Conservation (phyloP, 1,140 invertebrate genomes). For the Procambarus virginalis region DNA sequence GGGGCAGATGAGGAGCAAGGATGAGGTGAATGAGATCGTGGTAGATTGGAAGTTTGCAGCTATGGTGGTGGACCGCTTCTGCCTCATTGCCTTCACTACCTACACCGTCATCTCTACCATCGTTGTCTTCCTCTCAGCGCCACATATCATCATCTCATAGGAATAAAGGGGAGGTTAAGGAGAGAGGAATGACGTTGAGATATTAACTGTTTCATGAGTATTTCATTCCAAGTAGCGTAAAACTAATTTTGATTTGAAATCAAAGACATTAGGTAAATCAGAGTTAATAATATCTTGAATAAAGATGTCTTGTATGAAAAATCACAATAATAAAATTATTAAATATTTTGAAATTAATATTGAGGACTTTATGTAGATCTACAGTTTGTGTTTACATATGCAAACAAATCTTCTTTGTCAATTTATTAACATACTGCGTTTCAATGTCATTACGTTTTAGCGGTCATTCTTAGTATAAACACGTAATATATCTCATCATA, state of each 20-base stretch:
- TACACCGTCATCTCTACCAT: slow-evolving; percentile 97
- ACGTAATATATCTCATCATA: not conserved
- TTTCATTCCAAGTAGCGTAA: slow-evolving; percentile 32
- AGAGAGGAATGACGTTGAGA: slow-evolving; percentile 1
- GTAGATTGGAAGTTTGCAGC: slow-evolving; percentile 99
- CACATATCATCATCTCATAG: slow-evolving; percentile 89
- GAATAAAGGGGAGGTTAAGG: not conserved
- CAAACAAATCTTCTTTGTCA: too few species aligned
- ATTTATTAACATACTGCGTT: too few species aligned
- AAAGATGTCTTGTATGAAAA: too few species aligned
- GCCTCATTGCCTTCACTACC: slow-evolving; percentile 96
- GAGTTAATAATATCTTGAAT: slow-evolving; percentile 32
- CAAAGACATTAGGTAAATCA: slow-evolving; percentile 19
- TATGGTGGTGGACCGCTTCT: slow-evolving; percentile 98
- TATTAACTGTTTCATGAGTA: not conserved
- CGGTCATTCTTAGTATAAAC: not conserved
- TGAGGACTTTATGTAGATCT: not conserved
- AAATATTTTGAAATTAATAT: not conserved
- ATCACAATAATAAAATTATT: too few species aligned
- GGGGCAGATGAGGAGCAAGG: slow-evolving; percentile 89
- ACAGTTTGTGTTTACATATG: too few species aligned
- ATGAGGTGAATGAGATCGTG: slow-evolving; percentile 92
- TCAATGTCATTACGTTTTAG: not conserved
- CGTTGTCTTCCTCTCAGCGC: slow-evolving; percentile 93
- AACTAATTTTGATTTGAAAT: slow-evolving; percentile 41